Evolutionary conservation across 2,797 vertebrate genomes (phyloP), one percentile per base, ranked within the genome.

Genomic region (Phoxinus dragarum): DNA sequence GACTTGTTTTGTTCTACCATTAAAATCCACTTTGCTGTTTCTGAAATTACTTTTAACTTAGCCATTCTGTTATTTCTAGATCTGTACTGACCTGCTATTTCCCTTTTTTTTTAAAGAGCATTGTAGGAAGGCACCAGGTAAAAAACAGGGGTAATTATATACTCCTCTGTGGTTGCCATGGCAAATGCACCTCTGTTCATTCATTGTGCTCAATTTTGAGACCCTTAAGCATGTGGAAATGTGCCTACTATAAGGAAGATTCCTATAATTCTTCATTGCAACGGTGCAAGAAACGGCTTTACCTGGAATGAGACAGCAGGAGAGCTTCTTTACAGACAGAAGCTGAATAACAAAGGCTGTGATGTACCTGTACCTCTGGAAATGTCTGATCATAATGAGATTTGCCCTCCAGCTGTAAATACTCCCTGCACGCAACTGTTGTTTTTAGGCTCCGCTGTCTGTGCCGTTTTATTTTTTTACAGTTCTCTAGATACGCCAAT

Each of bases 311-410:
- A 84, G 66, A 67, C 64, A 7, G n/a, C n/a, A 69, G 34, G 64
- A 84, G 42, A 54, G 5, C 7, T 64, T 82, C 31, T 44, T 44
- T 74, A 38, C 31, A 31, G 49, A 44, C 23, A 27, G 16, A 61
- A 40, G 40, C 52, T 47, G 54, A 61, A 73, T 61, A 73, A 47
- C 81, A 36, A 56, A 61, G 27, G 8, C 27, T 31, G 3, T 61
- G 38, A 73, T 47, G 52, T 72, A 82, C 17, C 52, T 61, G 69
- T 34, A 73, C 54, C 56, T 38, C 56, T 66, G 56, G 75, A 75
- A 66, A 61, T 27, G 36, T 75, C 71, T 66, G 81, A 83, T 82
- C 56, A 49, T 74, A 75, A 83, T 83, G 81, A 82, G 81, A 74
- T 82, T 64, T 66, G 42, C 31, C 81, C 72, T 83, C 31, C 21